Conservation (phyloP, 2,888 invertebrate genomes). For the Sesamia inferens region DNA sequence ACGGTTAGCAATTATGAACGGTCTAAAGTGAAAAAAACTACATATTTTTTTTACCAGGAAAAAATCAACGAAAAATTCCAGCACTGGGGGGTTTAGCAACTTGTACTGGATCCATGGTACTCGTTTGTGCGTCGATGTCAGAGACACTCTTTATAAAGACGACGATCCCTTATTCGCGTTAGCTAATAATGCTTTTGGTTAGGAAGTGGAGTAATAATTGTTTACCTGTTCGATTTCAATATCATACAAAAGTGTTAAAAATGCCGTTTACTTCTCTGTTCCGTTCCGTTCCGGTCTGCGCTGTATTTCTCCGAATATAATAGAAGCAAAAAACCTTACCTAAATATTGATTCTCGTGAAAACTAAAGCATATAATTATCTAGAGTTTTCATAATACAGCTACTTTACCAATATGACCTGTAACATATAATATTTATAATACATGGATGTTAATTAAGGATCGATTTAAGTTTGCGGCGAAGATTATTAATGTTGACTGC, state of each 20-base stretch:
- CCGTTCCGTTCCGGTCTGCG: no score
- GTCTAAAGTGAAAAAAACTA: no score
- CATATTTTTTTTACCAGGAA: no score
- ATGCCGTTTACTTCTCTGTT: no score
- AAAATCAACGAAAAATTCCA: no score
- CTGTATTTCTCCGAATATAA: background rate
- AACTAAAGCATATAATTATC: background rate
- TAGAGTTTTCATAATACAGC: background rate
- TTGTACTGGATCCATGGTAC: no score
- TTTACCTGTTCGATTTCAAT: background rate
- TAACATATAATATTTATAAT: conserved; percentile 9
- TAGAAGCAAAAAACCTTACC: background rate
- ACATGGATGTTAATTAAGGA: conserved; percentile 33
- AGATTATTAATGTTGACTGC: conserved; percentile 37
- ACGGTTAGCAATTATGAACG: no score
- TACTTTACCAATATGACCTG: background rate
- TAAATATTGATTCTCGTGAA: background rate
- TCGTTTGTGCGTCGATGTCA: no score
- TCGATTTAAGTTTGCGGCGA: conserved; percentile 31
- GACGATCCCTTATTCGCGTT: background rate
- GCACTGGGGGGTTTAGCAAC: no score
- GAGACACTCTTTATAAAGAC: no score
- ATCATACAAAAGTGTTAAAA: background rate
- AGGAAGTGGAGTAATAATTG: background rate
- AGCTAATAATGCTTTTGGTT: background rate